Percentiles rank a stretch among this genome's conserved stretches.
Evolutionary conservation across 2,113 vertebrate genomes (phyloP).

Genomic region (Engraulis encrasicolus): DNA sequence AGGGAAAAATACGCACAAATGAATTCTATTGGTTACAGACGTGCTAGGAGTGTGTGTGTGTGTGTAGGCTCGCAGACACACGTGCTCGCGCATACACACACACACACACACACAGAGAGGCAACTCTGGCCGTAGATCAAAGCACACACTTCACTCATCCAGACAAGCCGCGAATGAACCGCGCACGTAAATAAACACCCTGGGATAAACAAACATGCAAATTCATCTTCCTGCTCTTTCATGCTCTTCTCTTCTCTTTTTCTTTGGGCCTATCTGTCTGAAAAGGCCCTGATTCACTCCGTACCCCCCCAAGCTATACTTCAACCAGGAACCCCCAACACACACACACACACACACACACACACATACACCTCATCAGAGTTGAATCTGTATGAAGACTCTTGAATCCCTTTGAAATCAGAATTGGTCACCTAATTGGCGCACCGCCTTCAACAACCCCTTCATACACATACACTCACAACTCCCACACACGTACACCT

Average conservation of each 20-base stretch:
- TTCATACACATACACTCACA: neutral
- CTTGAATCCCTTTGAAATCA: slow-evolving; percentile 29
- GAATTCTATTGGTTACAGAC: slow-evolving; percentile 53
- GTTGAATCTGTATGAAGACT: neutral
- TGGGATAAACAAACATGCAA: slow-evolving; percentile 54
- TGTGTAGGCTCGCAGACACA: too few relatives aligned
- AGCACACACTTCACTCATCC: slow-evolving; percentile 46
- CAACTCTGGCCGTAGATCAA: slow-evolving; percentile 52
- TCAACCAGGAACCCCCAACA: neutral
- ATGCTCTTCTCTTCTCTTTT: slow-evolving; percentile 37
- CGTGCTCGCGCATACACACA: too few relatives aligned
- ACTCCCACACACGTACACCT: slow-evolving; percentile 26
- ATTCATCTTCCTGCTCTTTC: slow-evolving; percentile 54
- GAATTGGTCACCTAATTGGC: slow-evolving; percentile 47
- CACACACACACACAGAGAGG: too few relatives aligned
- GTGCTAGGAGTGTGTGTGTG: slow-evolving; percentile 28
- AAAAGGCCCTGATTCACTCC: slow-evolving; percentile 22
- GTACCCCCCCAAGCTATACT: neutral
- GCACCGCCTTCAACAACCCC: neutral
- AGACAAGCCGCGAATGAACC: slow-evolving; percentile 36
- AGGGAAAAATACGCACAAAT: slow-evolving; percentile 48
- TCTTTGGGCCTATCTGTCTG: slow-evolving; percentile 25
- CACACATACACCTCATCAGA: slow-evolving; percentile 9
- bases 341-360: neutral
- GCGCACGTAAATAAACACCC: slow-evolving; percentile 54